Base-by-base conservation (phyloP, 2,888 invertebrate genomes). In the Heliconius ethilla region DNA sequence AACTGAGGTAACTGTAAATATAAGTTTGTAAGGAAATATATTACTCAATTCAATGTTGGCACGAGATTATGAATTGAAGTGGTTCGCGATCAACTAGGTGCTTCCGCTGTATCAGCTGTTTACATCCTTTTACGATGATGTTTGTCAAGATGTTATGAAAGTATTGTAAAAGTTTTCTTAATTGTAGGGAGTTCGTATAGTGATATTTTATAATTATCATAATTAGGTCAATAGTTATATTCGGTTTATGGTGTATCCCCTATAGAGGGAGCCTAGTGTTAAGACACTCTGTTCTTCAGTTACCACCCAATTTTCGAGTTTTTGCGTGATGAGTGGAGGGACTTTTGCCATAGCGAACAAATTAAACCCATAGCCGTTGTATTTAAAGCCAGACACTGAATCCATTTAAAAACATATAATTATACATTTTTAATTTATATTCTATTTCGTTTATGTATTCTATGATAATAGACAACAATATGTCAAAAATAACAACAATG, bases 21-120 rank as follows among this genome's bases (percentile, higher is more conserved):
- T 83, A 85, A 84, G 72, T 84, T 89, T 88, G 91, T 90, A 90
- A 92, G 92, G 86, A 89, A 90, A 88, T 88, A 88, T 90, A 89
- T 92, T 92, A 93, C 90, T 91, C 92, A 93, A 94, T 92, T 91
- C 89, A 87, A 87, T 92, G 92, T 91, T 91, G 92, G 92, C 90
- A 91, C 89, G 90, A 92, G 92, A 91, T 91, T 92, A 92, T 92
- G 91, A 92, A 90, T 91, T 92, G 92, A 91, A 93, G 92, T 93
- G 93, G 92, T 93, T 92, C 90, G 93, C 91, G 92, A 92, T 92
- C 92, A 94, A 93, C 92, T 89, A 91, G 92, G 87, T 87, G 90
- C 88, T 93, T 94, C 94, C 94, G 94, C 87, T 88, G 86, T 84
- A 82, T 90, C 91, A 91, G 91, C 91, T 92, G 92, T 91, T 91